Conservation (phyloP, 2,797 vertebrate genomes). For the Eospalax fontanierii region DNA sequence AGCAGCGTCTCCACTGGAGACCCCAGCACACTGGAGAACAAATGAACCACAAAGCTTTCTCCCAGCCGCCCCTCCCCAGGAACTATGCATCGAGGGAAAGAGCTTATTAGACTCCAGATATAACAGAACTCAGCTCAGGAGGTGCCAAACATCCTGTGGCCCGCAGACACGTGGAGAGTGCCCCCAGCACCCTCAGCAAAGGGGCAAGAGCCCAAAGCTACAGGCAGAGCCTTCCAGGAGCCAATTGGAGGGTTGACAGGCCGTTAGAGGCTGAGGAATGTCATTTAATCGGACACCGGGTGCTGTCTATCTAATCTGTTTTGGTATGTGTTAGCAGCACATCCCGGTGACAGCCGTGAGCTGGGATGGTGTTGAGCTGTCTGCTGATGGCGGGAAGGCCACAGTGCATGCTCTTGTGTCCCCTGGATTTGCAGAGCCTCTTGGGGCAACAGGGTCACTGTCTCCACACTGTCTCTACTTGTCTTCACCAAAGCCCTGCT, state of each 20-base stretch:
- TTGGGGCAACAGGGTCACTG: fast-evolving
- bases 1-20: background rate
- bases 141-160: background rate
- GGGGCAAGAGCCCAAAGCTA: too few relatives aligned
- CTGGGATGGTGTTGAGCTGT: slow-evolving; percentile 88
- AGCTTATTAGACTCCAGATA: background rate
- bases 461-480: too few relatives aligned
- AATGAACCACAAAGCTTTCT: fast-evolving
- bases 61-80: background rate
- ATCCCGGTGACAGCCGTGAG: slow-evolving; percentile 84
- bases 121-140: background rate
- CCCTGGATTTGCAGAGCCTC: slow-evolving; percentile 41
- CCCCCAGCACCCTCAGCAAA: too few relatives aligned
- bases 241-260: background rate
- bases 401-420: slow-evolving; percentile 21
- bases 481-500: background rate
- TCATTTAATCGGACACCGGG: slow-evolving; percentile 72
- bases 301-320: slow-evolving; percentile 86
- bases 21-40: fast-evolving
- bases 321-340: slow-evolving; percentile 86
- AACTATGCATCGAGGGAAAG: fast-evolving
- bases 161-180: too few relatives aligned
- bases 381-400: slow-evolving; percentile 75
- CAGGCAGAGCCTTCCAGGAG: background rate
- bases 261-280: slow-evolving; percentile 40